phyloP scores from a whole-genome alignment of 37 sponge, comb jelly and placozoan species.

The Cliona cf. orientalis region DNA sequence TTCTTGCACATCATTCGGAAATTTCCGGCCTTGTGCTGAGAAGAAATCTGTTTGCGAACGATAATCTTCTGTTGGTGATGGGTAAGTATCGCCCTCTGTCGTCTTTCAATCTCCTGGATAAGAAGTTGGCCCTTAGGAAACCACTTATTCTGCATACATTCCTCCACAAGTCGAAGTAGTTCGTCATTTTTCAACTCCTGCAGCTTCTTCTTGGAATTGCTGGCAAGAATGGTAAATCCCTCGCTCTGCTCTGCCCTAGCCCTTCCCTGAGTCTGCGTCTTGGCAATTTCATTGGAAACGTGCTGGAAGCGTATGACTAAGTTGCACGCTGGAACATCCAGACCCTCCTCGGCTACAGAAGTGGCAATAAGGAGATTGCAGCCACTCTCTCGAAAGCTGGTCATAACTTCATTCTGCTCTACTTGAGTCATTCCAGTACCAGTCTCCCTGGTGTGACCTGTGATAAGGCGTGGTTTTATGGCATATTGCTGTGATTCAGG shows the following conservation, averaged over 20 bases:
- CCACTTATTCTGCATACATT: not conserved
- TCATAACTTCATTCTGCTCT: constrained; percentile 59
- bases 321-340: constrained; percentile 79
- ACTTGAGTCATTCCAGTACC: constrained; percentile 44
- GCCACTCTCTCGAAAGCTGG: constrained; percentile 50
- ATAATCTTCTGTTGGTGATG: too few relatives aligned
- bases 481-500: not conserved
- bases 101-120: not conserved
- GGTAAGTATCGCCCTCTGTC: too few relatives aligned
- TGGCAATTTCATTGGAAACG: constrained; percentile 75
- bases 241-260: constrained; percentile 70
- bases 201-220: constrained; percentile 21
- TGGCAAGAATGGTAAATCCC: constrained; percentile 43
- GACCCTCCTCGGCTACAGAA: constrained; percentile 78
- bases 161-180: constrained; percentile 18
- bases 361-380: constrained; percentile 76
- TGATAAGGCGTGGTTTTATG: constrained; percentile 11
- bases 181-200: constrained; percentile 48
- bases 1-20: constrained; percentile 39
- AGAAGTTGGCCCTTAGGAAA: constrained; percentile 15
- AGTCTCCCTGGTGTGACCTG: constrained; percentile 36
- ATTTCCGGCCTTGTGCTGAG: not conserved
- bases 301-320: constrained; percentile 78
- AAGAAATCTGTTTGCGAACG: too few relatives aligned
- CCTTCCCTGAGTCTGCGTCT: constrained; percentile 71